Percentiles rank a stretch among this genome's conserved stretches.
Conservation (phyloP, 2,888 invertebrate genomes). For the Chloroclystis v-ata region DNA sequence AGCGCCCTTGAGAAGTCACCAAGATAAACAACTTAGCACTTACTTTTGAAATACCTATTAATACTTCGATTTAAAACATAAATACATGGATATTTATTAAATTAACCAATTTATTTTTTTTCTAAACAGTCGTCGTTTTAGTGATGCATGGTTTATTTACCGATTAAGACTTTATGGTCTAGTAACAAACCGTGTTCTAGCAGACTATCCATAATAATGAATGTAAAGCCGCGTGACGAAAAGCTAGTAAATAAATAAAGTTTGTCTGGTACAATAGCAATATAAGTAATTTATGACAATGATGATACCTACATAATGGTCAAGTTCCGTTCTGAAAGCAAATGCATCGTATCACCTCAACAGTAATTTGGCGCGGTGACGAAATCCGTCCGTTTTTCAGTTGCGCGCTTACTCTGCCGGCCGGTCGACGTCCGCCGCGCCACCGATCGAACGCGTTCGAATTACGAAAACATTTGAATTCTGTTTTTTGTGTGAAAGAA, state of each 20-base stretch:
- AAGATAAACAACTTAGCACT: constrained; percentile 13
- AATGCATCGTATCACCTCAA: constrained; percentile 40
- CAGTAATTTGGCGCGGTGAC: constrained; percentile 52
- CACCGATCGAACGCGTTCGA: constrained; percentile 33
- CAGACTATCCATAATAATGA: too few relatives aligned
- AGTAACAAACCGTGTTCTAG: too few relatives aligned
- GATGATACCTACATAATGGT: not conserved
- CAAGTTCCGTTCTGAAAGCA: constrained; percentile 18
- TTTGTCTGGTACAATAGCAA: not conserved
- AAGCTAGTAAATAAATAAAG: not conserved
- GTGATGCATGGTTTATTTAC: too few relatives aligned
- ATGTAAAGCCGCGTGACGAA: too few relatives aligned
- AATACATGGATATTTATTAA: not conserved
- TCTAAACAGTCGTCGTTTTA: too few relatives aligned
- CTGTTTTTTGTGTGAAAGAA: constrained; percentile 37
- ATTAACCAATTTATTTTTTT: too few relatives aligned
- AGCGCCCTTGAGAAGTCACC: constrained; percentile 16
- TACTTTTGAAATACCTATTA: constrained; percentile 5
- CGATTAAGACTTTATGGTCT: too few relatives aligned
- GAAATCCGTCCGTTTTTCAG: constrained; percentile 51
- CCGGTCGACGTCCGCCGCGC: constrained; percentile 57
- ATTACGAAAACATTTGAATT: constrained; percentile 33
- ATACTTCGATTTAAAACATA: not conserved
- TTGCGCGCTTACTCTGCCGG: constrained; percentile 60
- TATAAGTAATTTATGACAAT: constrained; percentile 4